A percentile compares a stretch with the other conserved stretches of the same genome.
Evolutionary conservation across 2,113 vertebrate genomes (phyloP).

Genomic region (Gorsachius goisagi): DNA sequence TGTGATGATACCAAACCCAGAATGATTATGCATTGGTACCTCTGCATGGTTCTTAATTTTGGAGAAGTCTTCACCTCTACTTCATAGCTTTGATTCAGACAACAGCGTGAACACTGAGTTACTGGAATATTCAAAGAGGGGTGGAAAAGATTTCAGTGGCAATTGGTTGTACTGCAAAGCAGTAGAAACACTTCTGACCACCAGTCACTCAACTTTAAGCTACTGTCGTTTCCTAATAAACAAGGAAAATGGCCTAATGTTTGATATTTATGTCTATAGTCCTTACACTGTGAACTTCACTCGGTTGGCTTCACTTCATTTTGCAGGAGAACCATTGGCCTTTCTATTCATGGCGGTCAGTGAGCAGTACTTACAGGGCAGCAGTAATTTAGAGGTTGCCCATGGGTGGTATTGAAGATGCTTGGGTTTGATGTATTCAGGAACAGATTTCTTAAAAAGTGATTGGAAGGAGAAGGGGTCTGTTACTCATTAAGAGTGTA

Average conservation of each 20-base stretch:
- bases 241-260: background rate
- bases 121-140: background rate
- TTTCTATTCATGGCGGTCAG: background rate
- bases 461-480: background rate
- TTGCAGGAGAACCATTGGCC: background rate
- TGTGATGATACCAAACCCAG: background rate
- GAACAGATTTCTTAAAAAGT: background rate
- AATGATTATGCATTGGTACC: background rate
- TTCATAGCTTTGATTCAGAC: background rate
- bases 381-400: background rate
- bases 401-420: background rate
- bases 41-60: background rate
- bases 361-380: background rate
- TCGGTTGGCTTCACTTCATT: background rate
- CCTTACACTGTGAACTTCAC: background rate
- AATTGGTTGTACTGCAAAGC: background rate
- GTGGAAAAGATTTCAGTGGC: background rate
- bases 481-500: rapidly evolving
- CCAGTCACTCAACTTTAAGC: background rate
- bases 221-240: background rate
- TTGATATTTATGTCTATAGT: background rate
- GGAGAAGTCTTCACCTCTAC: background rate
- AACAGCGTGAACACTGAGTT: background rate
- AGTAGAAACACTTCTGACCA: background rate
- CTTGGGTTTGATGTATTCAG: background rate